A percentile compares a stretch with the other conserved stretches of the same genome.
These are phyloP conservation scores for Nycticorax nycticorax DNA, from an alignment of 2,113 vertebrate species.

Conservation along the genomic window DNA sequence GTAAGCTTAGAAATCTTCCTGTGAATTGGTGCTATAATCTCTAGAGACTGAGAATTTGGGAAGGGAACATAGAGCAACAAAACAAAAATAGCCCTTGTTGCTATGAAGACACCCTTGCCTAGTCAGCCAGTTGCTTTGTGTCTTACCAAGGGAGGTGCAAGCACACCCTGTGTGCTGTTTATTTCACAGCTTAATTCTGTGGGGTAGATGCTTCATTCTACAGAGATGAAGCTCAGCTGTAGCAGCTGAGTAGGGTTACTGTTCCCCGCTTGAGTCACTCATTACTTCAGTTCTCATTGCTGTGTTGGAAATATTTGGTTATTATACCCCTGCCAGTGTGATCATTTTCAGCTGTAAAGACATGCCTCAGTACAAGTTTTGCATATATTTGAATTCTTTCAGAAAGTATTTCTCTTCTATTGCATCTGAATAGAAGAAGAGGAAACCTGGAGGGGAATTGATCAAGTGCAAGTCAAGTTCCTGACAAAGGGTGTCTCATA, in stretches of 20 bases:
- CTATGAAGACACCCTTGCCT: neutral
- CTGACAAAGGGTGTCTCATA: neutral
- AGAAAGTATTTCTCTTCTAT: neutral
- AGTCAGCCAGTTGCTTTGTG: neutral
- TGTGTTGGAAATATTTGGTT: neutral
- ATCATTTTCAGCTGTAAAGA: neutral
- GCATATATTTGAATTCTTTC: neutral
- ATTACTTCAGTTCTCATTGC: neutral
- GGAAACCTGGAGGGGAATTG: neutral
- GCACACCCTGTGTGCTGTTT: neutral
- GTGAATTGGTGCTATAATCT: neutral
- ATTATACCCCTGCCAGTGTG: neutral
- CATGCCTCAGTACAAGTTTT: neutral
- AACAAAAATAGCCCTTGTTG: neutral
- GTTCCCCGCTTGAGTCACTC: neutral
- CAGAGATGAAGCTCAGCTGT: neutral
- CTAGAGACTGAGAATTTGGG: neutral
- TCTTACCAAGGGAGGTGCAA: neutral
- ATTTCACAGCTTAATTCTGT: neutral
- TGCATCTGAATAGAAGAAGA: neutral
- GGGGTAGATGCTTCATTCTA: neutral
- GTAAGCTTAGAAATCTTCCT: neutral
- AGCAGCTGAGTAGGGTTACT: neutral
- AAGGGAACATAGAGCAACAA: neutral
- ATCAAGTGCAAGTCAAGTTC: neutral